Evolutionary conservation across 2,888 invertebrate species (phyloP), one percentile per base, ranked within the genome.

Genomic region (Orchesellides sinensis): DNA sequence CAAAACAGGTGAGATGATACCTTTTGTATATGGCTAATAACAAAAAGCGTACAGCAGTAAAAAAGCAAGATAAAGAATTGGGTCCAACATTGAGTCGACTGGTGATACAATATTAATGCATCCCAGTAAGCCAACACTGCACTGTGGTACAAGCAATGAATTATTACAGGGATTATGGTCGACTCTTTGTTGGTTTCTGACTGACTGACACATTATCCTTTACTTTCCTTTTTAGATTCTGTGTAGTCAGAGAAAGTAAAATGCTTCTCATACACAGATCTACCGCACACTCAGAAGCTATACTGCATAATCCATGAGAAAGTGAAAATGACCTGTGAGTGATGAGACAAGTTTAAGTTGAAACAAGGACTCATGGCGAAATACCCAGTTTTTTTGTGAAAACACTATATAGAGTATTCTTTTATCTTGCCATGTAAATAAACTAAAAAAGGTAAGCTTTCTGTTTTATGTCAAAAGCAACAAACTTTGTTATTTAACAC

Each of bases 111-210:
- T 8, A 35, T 35, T 12, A 5, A 35, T 35, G 12, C 35, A 8
- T 5, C 35, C 35, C 5, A 8, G 35, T 8, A 35, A 35, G 35
- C n/a, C n/a, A n/a, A n/a, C n/a, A n/a, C n/a, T 35, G 12, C 6
- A 35, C 35, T 35, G 52, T 52, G 2, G 17, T 19, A 52, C 52
- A 8, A 21, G 17, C 54, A 49, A 59, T 59, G 70, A 70, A 59
- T 70, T 70, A 70, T 70, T 70, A 27, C 27, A 10, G 19, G 70
- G 70, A 70, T 70, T 70, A 70, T 23, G 56, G 70, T 27, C 45
- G 59, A 25, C 59, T 70, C 45, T 59, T 23, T n/a, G n/a, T n/a
- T n/a, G n/a, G n/a, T n/a, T n/a, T 1, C 6, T 25, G 70, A 17
- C 45, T 25, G 25, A 56, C 70, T 49, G 27, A 70, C 70, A 54